Conservation (phyloP, 2,888 invertebrate genomes). For the Capitulum mitella region DNA sequence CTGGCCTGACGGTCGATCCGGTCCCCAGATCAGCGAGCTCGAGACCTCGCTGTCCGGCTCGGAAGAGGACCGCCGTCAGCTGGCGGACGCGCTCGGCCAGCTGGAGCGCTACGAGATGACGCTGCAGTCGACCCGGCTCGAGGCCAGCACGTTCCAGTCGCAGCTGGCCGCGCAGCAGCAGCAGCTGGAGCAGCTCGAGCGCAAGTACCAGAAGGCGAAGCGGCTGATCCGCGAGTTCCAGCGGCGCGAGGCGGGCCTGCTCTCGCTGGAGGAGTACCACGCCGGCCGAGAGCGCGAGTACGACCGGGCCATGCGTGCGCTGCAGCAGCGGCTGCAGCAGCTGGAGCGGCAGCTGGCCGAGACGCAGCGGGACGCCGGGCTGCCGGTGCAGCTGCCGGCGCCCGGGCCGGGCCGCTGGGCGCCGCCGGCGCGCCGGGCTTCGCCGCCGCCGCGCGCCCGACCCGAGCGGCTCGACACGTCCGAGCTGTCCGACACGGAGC, state of each 20-base stretch:
- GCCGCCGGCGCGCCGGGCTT: conserved; percentile 18
- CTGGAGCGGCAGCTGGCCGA: conserved; percentile 49
- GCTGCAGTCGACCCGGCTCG: conserved; percentile 57
- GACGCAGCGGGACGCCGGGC: conserved; percentile 79
- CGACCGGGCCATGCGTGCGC: neutral
- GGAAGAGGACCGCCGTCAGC: conserved; percentile 16
- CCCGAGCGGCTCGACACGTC: conserved; percentile 22
- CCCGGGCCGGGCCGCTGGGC: conserved; percentile 28
- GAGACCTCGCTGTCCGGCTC: conserved; percentile 11
- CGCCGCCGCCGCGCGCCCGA: conserved; percentile 12
- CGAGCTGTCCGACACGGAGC: conserved; percentile 27
- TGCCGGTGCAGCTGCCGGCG: conserved; percentile 46
- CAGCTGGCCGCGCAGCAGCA: conserved; percentile 66
- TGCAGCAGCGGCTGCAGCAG: neutral
- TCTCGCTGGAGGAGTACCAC: conserved; percentile 82
- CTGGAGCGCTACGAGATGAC: conserved; percentile 67
- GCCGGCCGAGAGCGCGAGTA: conserved; percentile 12
- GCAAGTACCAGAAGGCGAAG: conserved; percentile 78
- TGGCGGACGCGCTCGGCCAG: conserved; percentile 47
- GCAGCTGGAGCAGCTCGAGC: conserved; percentile 75
- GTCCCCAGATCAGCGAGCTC: conserved; percentile 16
- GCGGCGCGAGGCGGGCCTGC: conserved; percentile 76
- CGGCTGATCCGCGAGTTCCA: conserved; percentile 85
- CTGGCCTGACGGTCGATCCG: no score
- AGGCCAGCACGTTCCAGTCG: conserved; percentile 59